These are phyloP conservation scores for Puma concolor DNA, from an alignment of 2,113 vertebrate species.

Conservation along the genomic window DNA sequence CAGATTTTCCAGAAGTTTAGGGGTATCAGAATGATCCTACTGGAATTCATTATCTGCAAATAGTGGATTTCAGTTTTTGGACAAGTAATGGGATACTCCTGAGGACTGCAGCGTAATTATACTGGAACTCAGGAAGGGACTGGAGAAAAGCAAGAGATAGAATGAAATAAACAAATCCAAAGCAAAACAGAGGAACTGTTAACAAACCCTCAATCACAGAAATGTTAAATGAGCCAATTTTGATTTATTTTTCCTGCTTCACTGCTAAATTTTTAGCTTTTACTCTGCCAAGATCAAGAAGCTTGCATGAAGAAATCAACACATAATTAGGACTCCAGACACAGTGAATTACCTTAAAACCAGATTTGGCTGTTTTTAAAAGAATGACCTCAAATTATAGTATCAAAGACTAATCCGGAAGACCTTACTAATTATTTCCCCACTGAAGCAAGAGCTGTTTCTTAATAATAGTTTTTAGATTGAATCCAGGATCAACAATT, in stretches of 20 bases:
- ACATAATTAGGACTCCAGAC: background rate
- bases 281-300: constrained; percentile 36
- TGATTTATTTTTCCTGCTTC: constrained; percentile 2
- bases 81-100: background rate
- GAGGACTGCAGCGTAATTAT: background rate
- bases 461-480: constrained; percentile 29
- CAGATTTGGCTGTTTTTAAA: constrained; percentile 43
- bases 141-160: background rate
- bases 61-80: constrained; percentile 42
- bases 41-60: constrained; percentile 67
- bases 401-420: constrained; percentile 41
- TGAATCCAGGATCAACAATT: background rate
- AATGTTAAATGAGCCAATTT: constrained; percentile 35
- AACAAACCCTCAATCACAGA: background rate
- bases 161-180: constrained; percentile 10
- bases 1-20: constrained; percentile 57
- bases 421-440: constrained; percentile 32
- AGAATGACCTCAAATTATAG: constrained; percentile 30
- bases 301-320: constrained; percentile 31
- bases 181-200: background rate
- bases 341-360: constrained; percentile 17
- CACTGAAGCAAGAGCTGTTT: background rate
- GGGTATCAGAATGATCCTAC: background rate
- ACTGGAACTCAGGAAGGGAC: background rate
- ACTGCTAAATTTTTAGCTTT: constrained; percentile 8